Base-by-base conservation (phyloP, 2,113 vertebrate species). In the Recurvirostra avosetta region DNA sequence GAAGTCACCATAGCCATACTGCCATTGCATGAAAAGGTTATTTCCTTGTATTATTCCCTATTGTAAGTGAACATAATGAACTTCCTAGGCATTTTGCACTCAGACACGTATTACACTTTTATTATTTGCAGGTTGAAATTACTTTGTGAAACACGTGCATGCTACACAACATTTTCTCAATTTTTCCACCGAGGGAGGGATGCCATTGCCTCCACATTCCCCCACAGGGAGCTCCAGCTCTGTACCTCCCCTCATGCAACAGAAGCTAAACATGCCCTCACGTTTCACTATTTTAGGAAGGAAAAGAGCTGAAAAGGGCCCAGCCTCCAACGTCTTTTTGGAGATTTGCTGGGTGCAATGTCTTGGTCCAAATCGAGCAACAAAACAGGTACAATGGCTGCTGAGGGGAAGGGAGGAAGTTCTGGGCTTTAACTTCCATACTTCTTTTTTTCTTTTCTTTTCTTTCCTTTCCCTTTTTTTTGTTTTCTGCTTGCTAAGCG, bases 131-230 rank as follows among this genome's bases (percentile, higher is more conserved):
- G 67, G 27, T 27, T 40, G 66, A 26, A 49, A 40, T 27, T 9
- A 15, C 20, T 70, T 47, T 30, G 58, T 53, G 52, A 52, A 67
- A 20, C 12, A 6, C 0, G 4, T 16, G 1, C 5, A 12, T 2
- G 2, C 1, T 4, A 1, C 27, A 8, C 12, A 17, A 4, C 2
- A 0, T n/a, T 50, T 40, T 70, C 40, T 52, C 6, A 5, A 2
- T 10, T 68, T 43, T 25, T 8, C 15, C 29, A 4, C 25, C 0
- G 1, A 26, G 7, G 3, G 30, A 71, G 6, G 38, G 43, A 19
- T 1, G 4, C 6, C 11, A 5, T 9, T 5, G 6, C 21, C 2
- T 6, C 16, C 25, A 19, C 15, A 15, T 6, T 17, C 43, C n/a
- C 14, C 8, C 0, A 0, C 43, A 11, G 8, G 34, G 13, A 38